Evolutionary conservation across 2,113 vertebrate genomes (phyloP).

Genomic region (Misgurnus mizolepis): DNA sequence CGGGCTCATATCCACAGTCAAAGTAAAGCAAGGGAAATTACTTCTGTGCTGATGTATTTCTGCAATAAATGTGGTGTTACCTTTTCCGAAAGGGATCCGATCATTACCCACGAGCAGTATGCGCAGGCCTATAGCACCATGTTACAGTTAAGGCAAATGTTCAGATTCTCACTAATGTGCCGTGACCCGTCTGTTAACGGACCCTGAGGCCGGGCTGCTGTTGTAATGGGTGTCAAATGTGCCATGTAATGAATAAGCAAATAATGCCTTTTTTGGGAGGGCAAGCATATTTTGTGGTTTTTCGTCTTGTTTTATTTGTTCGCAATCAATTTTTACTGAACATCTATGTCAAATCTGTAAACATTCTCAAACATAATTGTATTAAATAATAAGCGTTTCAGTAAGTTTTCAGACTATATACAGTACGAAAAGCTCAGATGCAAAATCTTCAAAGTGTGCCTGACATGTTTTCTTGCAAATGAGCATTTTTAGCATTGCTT

Average conservation of each 20-base stretch:
- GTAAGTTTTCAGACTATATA: no score
- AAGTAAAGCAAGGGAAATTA: background rate
- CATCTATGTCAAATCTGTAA: no score
- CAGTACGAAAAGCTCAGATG: no score
- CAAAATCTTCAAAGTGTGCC: no score
- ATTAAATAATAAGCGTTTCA: no score
- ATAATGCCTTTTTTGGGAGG: constrained; percentile 8
- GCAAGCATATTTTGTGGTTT: background rate
- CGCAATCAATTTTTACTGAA: background rate
- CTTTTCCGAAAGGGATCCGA: background rate
- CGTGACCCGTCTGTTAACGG: constrained; percentile 19
- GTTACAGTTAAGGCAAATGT: constrained; percentile 43
- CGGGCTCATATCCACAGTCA: constrained; percentile 16
- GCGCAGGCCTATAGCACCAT: background rate
- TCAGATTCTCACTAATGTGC: constrained; percentile 28
- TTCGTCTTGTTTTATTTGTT: background rate
- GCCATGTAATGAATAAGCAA: constrained; percentile 34
- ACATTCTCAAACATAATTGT: no score
- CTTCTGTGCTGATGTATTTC: background rate
- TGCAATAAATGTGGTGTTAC: constrained; percentile 3
- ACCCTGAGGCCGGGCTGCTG: constrained; percentile 17
- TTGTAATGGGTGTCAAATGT: constrained; percentile 38
- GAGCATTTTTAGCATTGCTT: no score
- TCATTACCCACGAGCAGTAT: constrained; percentile 19
- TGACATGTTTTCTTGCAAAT: no score